A percentile compares a stretch with the other conserved stretches of the same genome.
Evolutionary conservation across 2,888 invertebrate genomes (phyloP).

Genomic region (Spialia ferax): DNA sequence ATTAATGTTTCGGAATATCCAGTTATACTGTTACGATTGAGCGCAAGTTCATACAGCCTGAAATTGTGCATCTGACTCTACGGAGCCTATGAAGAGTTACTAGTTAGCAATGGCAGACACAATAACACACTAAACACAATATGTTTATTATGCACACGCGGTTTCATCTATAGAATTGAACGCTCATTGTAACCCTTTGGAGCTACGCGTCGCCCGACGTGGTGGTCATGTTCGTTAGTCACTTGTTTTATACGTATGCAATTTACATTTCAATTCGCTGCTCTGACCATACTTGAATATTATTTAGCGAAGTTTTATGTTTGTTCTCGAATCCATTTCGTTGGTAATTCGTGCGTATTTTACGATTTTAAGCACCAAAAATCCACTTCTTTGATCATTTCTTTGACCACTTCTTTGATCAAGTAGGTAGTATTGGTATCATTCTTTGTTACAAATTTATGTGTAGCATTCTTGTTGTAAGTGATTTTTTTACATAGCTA

Average conservation of each 20-base stretch:
- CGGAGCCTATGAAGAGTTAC: neutral
- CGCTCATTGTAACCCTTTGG: slow-evolving; percentile 20
- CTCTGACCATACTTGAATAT: slow-evolving; percentile 21
- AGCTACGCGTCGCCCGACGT: slow-evolving; percentile 52
- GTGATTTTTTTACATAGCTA: no score
- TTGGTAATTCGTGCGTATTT: no score
- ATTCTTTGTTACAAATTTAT: no score
- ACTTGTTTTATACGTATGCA: slow-evolving; percentile 69
- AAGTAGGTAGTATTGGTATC: no score
- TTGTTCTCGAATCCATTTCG: no score
- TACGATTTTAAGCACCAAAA: no score
- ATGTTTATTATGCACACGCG: slow-evolving; percentile 30
- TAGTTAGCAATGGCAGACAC: neutral
- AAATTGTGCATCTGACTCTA: neutral
- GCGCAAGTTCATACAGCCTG: neutral
- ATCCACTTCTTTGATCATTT: no score
- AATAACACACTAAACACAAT: slow-evolving; percentile 6
- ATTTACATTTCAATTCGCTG: slow-evolving; percentile 70
- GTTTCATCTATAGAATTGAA: slow-evolving; percentile 28
- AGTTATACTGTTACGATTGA: no score
- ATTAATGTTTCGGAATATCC: no score
- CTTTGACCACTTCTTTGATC: no score
- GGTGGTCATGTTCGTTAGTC: slow-evolving; percentile 72
- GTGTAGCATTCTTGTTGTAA: no score
- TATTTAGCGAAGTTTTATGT: slow-evolving; percentile 12